phyloP scores from a whole-genome alignment of 2,113 vertebrate species.

The Poecile atricapillus region DNA sequence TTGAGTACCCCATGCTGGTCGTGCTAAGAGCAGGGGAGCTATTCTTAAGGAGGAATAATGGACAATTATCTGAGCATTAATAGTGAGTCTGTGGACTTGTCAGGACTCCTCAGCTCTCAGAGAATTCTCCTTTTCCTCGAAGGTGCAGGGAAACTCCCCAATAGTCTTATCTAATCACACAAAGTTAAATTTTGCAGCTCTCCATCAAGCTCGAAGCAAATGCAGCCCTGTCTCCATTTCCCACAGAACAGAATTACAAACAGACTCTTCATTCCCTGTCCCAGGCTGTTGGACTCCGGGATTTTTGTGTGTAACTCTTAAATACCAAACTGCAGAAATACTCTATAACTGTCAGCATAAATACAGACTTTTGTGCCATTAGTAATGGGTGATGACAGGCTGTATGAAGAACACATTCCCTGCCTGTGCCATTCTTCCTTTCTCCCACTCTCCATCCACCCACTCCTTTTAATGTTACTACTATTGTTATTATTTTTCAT shows the following conservation, averaged over 20 bases:
- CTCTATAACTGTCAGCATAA: neutral
- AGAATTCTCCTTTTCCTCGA: neutral
- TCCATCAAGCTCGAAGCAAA: neutral
- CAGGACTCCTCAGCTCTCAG: neutral
- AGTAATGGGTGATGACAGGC: neutral
- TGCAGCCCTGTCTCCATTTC: neutral
- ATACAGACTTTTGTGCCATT: neutral
- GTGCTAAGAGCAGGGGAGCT: constrained; percentile 54
- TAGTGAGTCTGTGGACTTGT: constrained; percentile 6
- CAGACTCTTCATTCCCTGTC: neutral
- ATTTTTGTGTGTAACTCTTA: neutral
- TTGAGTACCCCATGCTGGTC: constrained; percentile 65
- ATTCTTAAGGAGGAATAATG: constrained; percentile 61
- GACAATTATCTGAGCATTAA: constrained; percentile 53
- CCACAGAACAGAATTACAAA: neutral
- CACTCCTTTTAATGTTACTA: neutral
- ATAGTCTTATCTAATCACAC: neutral
- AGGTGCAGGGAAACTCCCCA: neutral
- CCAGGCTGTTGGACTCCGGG: neutral
- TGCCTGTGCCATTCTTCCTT: neutral
- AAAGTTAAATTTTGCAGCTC: neutral
- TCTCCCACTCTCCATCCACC: neutral
- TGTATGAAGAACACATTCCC: neutral
- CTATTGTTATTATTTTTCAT: neutral
- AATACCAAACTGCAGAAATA: constrained; percentile 2